A percentile compares a stretch with the other conserved stretches of the same genome.
These are phyloP conservation scores for Leucoraja ocellata DNA, from an alignment of 2,797 vertebrate genomes.

Conservation along the genomic window DNA sequence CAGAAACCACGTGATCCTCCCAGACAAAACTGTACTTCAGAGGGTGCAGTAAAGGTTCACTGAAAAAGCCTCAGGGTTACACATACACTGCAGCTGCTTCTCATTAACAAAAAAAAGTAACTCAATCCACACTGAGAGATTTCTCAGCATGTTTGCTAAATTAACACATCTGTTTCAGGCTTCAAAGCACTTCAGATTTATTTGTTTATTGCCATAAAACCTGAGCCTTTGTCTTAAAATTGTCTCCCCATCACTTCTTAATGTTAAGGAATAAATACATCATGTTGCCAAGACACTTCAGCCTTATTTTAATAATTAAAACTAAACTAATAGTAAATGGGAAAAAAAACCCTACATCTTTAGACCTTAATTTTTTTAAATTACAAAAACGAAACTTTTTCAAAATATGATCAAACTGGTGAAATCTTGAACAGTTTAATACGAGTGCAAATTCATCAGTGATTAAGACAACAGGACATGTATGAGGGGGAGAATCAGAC, in stretches of 20 bases:
- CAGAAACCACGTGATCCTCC: constrained; percentile 82
- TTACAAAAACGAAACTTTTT: neutral
- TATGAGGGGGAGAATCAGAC: neutral
- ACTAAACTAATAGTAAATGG: too few relatives aligned
- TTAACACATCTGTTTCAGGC: neutral
- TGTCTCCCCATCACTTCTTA: neutral
- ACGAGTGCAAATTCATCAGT: neutral
- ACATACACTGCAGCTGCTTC: constrained; percentile 26
- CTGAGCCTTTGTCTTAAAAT: neutral
- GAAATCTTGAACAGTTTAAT: neutral
- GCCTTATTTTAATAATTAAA: neutral
- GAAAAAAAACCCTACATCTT: neutral
- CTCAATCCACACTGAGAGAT: neutral
- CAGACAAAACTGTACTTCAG: constrained; percentile 80
- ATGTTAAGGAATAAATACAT: neutral
- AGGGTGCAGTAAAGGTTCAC: constrained; percentile 73
- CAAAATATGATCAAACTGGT: neutral
- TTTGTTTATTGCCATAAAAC: neutral
- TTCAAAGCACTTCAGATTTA: neutral
- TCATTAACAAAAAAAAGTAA: constrained; percentile 30
- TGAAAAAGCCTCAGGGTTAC: constrained; percentile 55
- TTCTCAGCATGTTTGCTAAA: neutral
- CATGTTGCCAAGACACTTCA: neutral
- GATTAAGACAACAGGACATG: neutral
- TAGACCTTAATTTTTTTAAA: neutral